Evolutionary conservation across 2,113 vertebrate species (phyloP), one percentile per base, ranked within the genome.

Genomic region (Rhinichthys klamathensis): DNA sequence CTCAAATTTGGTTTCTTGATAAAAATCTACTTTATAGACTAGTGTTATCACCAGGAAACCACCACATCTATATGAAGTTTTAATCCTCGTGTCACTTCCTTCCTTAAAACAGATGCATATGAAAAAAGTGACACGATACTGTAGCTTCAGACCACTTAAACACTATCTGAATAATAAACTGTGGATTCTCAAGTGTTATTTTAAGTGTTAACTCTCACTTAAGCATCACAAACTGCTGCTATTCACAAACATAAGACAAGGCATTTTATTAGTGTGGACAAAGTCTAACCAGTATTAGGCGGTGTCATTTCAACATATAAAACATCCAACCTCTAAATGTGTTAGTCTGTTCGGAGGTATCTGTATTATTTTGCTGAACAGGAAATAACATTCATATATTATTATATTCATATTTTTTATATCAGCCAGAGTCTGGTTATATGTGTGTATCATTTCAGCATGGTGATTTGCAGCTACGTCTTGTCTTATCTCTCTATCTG

Each of bases 11-110:
- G 11, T 54, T 69, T 15, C n/a, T 61, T 82, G 80, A 83, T 85
- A 10, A 18, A 21, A 85, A 78, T 41, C 38, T 41, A 3, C 30
- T 49, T 76, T 44, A 30, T 30, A 67, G 38, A 35, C 27, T 27
- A 18, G n/a, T 60, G 56, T 85, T 61, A 84, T 88, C 54, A 63
- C 61, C 60, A 86, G 85, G 79, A 88, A 88, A 67, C 32, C 44
- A 9, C 18, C 23, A 23, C 41, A 85, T 32, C 69, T 21, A 41
- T 54, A 23, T 63, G 81, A 30, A 27, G 30, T 74, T 86, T 77
- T 35, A 35, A 49, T 32, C n/a, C 25, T 12, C 3, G 7, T 67
- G 75, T 51, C 83, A 89, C 82, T 77, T 86, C 85, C 82, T 86
- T 54, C 6, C 67, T 11, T 8, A 60, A 7, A 51, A 23, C 56